A percentile compares a stretch with the other conserved stretches of the same genome.
phyloP scores from a whole-genome alignment of 2,797 vertebrate genomes.

The Phrynocephalus guinanensis region DNA sequence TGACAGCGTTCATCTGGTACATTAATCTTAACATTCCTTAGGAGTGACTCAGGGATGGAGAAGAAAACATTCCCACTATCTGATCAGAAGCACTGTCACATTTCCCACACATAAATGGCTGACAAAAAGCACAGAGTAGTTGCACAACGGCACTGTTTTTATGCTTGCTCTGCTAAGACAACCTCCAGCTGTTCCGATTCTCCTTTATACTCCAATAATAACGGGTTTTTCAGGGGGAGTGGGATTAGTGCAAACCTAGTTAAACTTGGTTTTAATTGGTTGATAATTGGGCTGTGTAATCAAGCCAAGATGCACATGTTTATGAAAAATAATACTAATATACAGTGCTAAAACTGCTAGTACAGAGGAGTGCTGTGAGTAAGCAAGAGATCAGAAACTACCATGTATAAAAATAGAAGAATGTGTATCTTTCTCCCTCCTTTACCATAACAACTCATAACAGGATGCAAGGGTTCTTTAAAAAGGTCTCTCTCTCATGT shows the following conservation, averaged over 20 bases:
- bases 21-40: constrained; percentile 74
- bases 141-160: constrained; percentile 43
- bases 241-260: constrained; percentile 35
- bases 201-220: constrained; percentile 37
- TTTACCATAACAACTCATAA: background rate
- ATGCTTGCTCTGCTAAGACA: constrained; percentile 37
- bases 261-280: constrained; percentile 29
- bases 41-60: constrained; percentile 67
- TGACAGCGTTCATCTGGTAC: constrained; percentile 68
- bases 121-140: constrained; percentile 1
- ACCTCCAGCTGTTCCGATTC: constrained; percentile 32
- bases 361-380: background rate
- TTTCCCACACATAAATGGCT: constrained; percentile 65
- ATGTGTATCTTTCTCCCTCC: background rate
- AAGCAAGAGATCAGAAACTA: background rate
- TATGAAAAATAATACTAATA: background rate
- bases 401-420: background rate
- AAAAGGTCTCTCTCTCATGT: background rate
- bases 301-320: background rate
- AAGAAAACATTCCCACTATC: constrained; percentile 73
- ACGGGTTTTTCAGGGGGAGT: background rate
- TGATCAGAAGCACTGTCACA: constrained; percentile 60
- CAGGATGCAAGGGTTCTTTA: background rate
- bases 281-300: constrained; percentile 47
- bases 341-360: background rate